Percentiles rank a stretch among this genome's conserved stretches.
phyloP scores from a whole-genome alignment of 2,888 invertebrate genomes.

The Orthosia incerta region DNA sequence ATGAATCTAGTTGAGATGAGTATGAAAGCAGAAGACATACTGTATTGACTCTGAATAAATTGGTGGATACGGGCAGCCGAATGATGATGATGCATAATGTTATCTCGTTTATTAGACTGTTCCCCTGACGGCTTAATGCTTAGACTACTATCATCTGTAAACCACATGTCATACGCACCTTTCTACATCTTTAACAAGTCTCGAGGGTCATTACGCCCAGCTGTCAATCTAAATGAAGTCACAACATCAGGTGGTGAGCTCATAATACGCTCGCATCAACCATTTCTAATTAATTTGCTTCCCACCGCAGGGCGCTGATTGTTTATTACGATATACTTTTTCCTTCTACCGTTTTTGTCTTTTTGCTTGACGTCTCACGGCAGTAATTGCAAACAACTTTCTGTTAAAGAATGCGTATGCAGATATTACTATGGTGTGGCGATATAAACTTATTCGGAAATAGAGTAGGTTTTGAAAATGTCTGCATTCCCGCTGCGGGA shows the following conservation, averaged over 20 bases:
- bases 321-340: constrained; percentile 17
- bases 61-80: too few species aligned
- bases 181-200: background rate
- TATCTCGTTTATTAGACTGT: too few species aligned
- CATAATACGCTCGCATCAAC: background rate
- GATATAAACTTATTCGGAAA: constrained; percentile 31
- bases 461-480: background rate
- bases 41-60: background rate
- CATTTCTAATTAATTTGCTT: constrained; percentile 21
- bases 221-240: constrained; percentile 7
- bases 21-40: background rate
- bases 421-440: constrained; percentile 20
- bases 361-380: constrained; percentile 9
- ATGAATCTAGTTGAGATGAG: too few species aligned
- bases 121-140: background rate
- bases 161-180: background rate
- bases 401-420: constrained; percentile 41
- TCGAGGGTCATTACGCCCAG: background rate
- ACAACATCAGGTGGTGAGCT: constrained; percentile 8
- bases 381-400: constrained; percentile 35
- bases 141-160: background rate
- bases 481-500: constrained; percentile 6
- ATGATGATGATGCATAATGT: too few species aligned
- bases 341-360: constrained; percentile 15
- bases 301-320: constrained; percentile 28